Evolutionary conservation across 2,113 vertebrate species (phyloP).

Genomic region (Camelus dromedarius): DNA sequence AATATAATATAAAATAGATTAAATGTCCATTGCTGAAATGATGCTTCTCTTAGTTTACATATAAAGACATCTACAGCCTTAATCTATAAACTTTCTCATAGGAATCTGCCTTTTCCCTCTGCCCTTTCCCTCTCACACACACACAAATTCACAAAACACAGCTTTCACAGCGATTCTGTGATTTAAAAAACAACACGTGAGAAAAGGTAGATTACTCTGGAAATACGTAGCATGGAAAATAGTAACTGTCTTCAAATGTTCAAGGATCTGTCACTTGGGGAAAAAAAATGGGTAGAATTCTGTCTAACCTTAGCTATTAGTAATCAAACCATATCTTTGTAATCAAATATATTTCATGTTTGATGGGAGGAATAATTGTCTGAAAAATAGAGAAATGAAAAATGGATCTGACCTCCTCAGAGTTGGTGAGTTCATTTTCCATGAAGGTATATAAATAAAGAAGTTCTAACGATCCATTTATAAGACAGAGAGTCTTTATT

Average conservation of each 20-base stretch:
- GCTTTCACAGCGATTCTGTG: not conserved
- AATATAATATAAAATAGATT: not conserved
- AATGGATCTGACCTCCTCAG: not conserved
- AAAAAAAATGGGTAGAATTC: not conserved
- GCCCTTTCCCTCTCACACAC: not conserved
- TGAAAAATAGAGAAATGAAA: not conserved
- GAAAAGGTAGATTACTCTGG: not conserved
- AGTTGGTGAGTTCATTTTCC: not conserved
- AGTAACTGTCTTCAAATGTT: not conserved
- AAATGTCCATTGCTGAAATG: not conserved
- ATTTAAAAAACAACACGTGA: not conserved
- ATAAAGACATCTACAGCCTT: not conserved
- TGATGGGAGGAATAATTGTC: not conserved
- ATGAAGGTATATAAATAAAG: not conserved
- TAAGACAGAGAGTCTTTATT: not conserved
- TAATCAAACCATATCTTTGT: not conserved
- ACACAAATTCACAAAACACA: not conserved
- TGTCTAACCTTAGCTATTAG: not conserved
- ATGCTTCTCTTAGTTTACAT: not conserved
- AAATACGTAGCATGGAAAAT: not conserved
- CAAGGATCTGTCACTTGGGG: not conserved
- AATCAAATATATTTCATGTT: not conserved
- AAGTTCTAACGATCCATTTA: not conserved
- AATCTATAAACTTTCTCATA: not conserved
- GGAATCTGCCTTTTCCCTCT: not conserved